Evolutionary conservation across 2,797 vertebrate genomes (phyloP), one percentile per base, ranked within the genome.

Genomic region (Catharus ustulatus): DNA sequence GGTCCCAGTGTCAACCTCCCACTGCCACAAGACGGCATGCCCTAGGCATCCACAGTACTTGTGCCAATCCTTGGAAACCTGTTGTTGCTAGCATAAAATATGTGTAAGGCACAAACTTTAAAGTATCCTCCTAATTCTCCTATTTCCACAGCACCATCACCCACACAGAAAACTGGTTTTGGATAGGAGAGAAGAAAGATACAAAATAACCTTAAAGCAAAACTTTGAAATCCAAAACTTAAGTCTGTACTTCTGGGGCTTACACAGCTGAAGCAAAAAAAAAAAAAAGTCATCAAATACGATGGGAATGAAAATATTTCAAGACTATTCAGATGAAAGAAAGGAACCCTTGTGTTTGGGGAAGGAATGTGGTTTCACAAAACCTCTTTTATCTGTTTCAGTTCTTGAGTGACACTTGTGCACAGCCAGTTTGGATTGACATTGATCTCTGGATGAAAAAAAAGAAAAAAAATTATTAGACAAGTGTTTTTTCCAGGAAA

Each of bases 21-120:
- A 54, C 20, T 11, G 2, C 34, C 24, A 52, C 9, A 15, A 6
- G 27, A 19, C 20, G 38, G 7, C 1, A 4, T 0, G 4, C 64
- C 46, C 13, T 16, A 68, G 73, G 34, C 46, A 29, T 36, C 27
- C 30, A n/a, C 34, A 80, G 42, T 0, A 0, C 12, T 67, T 61
- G 15, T 84, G 38, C 12, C 45, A 63, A 11, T 51, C 22, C 69
- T 64, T 15, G 52, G 49, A 87, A 96, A 42, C 7, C 19, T 85
- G 11, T 9, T 0, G 0, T 24, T 7, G 11, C 6, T 83, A 79
- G 30, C 5, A 51, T 38, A 32, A 21, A 90, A 36, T 27, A 5
- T 10, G 43, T 42, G 11, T 32, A 67, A 76, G 10, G 11, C 32
- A 71, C 21, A 80, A 48, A 15, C 24, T 63, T 92, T 42, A 62